Evolutionary conservation across 23 tunicate genomes (phyloP).

Genomic region (Aplidium turbinatum): DNA sequence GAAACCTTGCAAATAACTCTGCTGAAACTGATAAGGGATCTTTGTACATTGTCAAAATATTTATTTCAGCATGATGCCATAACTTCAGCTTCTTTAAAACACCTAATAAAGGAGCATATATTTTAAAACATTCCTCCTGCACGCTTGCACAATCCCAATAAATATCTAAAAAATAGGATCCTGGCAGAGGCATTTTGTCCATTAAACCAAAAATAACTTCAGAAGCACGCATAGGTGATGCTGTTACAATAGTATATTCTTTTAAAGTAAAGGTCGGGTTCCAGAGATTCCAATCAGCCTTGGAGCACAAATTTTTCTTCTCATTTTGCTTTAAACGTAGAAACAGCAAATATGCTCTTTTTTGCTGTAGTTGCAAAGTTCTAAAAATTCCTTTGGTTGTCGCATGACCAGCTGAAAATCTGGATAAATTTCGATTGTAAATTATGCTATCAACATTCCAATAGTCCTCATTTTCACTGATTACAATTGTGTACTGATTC

Average conservation of each 20-base stretch:
- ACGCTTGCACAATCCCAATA: constrained; percentile 6
- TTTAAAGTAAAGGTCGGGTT: too few species aligned
- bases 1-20: too few species aligned
- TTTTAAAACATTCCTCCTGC: not conserved
- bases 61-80: constrained; percentile 60
- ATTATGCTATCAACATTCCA: too few species aligned
- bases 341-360: too few species aligned
- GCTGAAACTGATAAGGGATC: not conserved
- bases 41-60: not conserved
- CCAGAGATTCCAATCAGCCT: too few species aligned
- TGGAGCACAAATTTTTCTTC: not conserved
- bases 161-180: constrained; percentile 25
- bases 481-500: constrained; percentile 3
- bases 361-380: too few species aligned
- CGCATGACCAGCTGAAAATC: too few species aligned
- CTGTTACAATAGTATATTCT: not conserved
- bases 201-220: constrained; percentile 12
- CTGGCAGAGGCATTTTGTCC: constrained; percentile 38
- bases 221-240: constrained; percentile 5
- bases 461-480: constrained; percentile 6
- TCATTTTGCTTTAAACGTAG: too few species aligned
- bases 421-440: too few species aligned
- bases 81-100: constrained; percentile 53
- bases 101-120: constrained; percentile 32
- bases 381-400: too few species aligned